These are phyloP conservation scores for Empidonax traillii DNA, from an alignment of 2,113 vertebrate species.

Conservation along the genomic window DNA sequence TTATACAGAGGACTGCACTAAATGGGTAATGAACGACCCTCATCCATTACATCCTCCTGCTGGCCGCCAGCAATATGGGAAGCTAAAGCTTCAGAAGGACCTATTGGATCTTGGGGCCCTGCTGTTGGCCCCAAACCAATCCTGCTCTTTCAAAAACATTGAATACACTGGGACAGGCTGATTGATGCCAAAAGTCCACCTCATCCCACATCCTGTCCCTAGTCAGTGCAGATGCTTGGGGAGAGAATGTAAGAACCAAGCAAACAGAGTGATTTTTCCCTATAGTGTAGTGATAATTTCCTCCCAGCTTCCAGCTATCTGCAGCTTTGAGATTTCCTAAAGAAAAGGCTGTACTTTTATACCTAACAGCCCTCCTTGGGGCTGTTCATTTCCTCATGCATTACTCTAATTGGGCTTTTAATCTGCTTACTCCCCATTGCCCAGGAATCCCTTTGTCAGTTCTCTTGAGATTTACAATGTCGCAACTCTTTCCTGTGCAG, in stretches of 20 bases:
- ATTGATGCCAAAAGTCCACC: not conserved
- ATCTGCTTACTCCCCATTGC: not conserved
- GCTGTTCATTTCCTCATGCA: not conserved
- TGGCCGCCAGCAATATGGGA: not conserved
- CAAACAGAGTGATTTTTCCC: not conserved
- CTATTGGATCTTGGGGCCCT: not conserved
- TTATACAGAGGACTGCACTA: not conserved
- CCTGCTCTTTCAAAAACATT: not conserved
- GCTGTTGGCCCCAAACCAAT: not conserved
- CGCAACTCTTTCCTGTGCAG: not conserved
- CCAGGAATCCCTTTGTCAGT: not conserved
- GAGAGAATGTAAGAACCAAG: not conserved
- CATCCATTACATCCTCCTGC: not conserved
- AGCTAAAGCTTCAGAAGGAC: not conserved
- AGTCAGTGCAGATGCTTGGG: not conserved
- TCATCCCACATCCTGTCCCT: not conserved
- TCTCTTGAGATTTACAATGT: not conserved
- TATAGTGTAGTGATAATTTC: not conserved
- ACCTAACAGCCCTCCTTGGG: not conserved
- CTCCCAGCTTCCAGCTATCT: not conserved
- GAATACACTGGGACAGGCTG: not conserved
- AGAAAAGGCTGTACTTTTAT: not conserved
- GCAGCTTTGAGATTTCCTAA: not conserved
- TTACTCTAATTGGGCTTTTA: not conserved
- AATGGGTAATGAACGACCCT: not conserved